Percentiles rank a stretch among this genome's conserved stretches.
phyloP scores from a whole-genome alignment of 2,113 vertebrate genomes.

The Podarcis raffonei region DNA sequence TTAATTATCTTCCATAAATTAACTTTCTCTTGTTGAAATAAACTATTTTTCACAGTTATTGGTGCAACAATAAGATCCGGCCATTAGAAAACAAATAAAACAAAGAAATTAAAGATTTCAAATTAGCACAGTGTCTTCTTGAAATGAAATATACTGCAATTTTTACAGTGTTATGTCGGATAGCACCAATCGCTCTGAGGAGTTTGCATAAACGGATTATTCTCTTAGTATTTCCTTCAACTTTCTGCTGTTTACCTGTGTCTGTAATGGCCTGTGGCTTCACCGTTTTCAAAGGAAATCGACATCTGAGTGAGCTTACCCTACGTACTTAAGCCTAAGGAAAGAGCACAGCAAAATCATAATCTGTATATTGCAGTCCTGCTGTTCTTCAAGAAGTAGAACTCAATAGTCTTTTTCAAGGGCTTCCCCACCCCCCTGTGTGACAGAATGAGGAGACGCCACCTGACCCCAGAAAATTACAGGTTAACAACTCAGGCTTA shows the following conservation, averaged over 20 bases:
- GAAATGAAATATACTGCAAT: not conserved
- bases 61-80: not conserved
- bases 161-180: not conserved
- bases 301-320: not conserved
- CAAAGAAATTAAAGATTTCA: not conserved
- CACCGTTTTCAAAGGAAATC: not conserved
- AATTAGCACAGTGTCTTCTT: not conserved
- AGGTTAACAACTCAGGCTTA: slow-evolving; percentile 17
- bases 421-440: not conserved
- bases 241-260: not conserved
- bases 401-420: slow-evolving; percentile 3
- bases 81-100: not conserved
- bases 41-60: not conserved
- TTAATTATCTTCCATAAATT: too few species aligned
- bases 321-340: not conserved
- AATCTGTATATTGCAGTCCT: slow-evolving; percentile 2
- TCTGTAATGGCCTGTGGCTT: not conserved
- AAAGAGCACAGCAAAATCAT: slow-evolving; percentile 1
- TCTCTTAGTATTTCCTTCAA: not conserved
- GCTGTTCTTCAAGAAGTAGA: not conserved
- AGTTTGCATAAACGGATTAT: not conserved
- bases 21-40: not conserved
- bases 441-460: slow-evolving; percentile 3
- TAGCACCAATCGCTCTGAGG: not conserved
- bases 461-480: slow-evolving; percentile 4